These are phyloP conservation scores for Agriotes lineatus DNA, from an alignment of 2,888 invertebrate genomes.

Conservation along the genomic window DNA sequence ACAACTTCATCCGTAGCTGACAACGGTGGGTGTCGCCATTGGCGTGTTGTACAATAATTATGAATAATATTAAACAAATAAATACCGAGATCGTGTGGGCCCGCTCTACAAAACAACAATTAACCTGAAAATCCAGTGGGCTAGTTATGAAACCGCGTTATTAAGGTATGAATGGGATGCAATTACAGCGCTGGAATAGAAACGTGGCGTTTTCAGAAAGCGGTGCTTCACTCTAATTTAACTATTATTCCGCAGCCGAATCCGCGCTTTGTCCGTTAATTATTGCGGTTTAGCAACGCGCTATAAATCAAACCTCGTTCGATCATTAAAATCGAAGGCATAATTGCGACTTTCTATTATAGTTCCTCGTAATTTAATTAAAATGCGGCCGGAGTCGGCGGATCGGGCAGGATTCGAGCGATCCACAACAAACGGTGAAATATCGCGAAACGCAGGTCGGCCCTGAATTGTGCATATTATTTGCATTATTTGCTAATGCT, in stretches of 20 bases:
- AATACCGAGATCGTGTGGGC: background rate
- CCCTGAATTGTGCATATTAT: no score
- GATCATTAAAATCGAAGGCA: background rate
- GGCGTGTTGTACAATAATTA: background rate
- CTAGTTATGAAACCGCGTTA: slow-evolving; percentile 3
- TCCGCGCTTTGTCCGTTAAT: no score
- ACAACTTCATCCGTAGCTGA: no score
- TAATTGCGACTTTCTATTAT: background rate
- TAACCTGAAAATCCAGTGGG: slow-evolving; percentile 9
- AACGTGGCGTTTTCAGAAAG: background rate
- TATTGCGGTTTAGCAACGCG: no score
- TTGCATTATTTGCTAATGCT: no score
- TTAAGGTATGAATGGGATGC: background rate
- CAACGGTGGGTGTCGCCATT: background rate
- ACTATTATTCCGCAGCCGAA: no score
- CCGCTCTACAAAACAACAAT: slow-evolving; percentile 13
- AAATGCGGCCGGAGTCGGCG: no score
- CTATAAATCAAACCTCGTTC: no score
- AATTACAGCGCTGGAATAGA: background rate
- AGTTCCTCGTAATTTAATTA: background rate
- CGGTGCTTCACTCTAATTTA: no score
- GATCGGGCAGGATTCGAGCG: no score
- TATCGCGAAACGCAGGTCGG: no score
- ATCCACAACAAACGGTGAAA: no score
- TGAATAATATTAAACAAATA: slow-evolving; percentile 9